Conservation (phyloP, 2,113 vertebrate species). For the Strix uralensis region DNA sequence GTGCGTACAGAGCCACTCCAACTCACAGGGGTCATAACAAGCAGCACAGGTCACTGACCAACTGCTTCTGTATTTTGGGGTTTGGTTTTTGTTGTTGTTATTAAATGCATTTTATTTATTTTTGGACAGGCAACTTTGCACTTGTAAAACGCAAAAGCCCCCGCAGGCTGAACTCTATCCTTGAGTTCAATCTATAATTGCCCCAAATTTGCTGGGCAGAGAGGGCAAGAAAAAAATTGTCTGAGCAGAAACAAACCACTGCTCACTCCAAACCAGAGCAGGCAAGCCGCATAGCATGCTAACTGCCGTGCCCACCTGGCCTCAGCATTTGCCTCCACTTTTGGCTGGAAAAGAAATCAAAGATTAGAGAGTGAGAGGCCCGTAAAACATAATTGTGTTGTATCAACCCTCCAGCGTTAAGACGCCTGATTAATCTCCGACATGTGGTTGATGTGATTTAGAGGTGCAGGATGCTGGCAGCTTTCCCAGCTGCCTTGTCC, state of each 20-base stretch:
- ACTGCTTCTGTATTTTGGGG: not conserved
- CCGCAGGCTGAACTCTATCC: not conserved
- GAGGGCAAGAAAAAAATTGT: not conserved
- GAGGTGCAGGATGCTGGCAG: not conserved
- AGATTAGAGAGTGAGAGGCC: not conserved
- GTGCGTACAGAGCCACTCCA: not conserved
- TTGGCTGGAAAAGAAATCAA: not conserved
- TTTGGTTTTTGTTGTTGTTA: not conserved
- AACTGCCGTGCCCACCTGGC: not conserved
- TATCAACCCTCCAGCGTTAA: not conserved
- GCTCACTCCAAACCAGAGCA: not conserved
- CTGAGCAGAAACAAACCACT: not conserved
- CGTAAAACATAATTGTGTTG: not conserved
- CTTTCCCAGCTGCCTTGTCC: not conserved
- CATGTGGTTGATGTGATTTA: not conserved
- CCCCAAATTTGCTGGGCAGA: not conserved
- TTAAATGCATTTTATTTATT: not conserved
- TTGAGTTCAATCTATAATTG: not conserved
- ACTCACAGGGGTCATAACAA: rapidly evolving
- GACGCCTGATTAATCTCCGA: not conserved
- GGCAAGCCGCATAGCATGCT: not conserved
- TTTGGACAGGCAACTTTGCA: not conserved
- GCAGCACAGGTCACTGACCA: not conserved
- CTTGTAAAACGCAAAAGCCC: not conserved
- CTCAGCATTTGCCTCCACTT: not conserved